A percentile compares a stretch with the other conserved stretches of the same genome.
Evolutionary conservation across 1,140 invertebrate species (phyloP).

Genomic region (Trachymyrmex cornetzi): DNA sequence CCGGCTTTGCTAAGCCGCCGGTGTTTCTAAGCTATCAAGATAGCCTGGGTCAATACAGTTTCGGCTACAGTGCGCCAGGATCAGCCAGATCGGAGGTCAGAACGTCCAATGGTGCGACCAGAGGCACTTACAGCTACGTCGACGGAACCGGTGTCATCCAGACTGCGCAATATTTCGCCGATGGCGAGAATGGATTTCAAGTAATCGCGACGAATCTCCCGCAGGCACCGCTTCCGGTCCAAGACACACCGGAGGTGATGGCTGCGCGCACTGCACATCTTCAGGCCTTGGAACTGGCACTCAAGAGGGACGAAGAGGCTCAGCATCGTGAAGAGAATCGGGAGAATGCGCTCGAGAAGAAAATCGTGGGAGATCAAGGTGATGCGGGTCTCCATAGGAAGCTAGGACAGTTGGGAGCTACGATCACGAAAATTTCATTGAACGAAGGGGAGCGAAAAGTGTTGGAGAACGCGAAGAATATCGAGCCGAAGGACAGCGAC

Average conservation of each 20-base stretch:
- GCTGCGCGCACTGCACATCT: conserved; percentile 80
- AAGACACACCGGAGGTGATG: conserved; percentile 81
- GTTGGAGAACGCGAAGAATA: background rate
- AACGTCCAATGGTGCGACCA: conserved; percentile 79
- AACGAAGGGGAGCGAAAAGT: background rate
- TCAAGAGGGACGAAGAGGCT: conserved; percentile 3
- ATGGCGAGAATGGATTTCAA: conserved; percentile 85
- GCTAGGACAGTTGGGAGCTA: background rate
- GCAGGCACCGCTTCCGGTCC: conserved; percentile 78
- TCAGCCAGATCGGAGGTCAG: conserved; percentile 86
- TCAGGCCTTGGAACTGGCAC: conserved; percentile 59
- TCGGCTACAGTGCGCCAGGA: conserved; percentile 86
- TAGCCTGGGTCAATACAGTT: conserved; percentile 87
- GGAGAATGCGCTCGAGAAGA: background rate
- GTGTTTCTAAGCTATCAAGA: conserved; percentile 85
- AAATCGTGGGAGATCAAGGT: background rate
- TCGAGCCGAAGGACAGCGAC: conserved; percentile 50
- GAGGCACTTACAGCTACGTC: conserved; percentile 86
- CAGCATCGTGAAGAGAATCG: background rate
- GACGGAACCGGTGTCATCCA: conserved; percentile 86
- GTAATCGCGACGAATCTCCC: conserved; percentile 88
- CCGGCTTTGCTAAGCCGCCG: conserved; percentile 14
- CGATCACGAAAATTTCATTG: background rate
- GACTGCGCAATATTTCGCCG: conserved; percentile 81
- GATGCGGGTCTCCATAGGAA: background rate